Base-by-base conservation (phyloP, 2,888 invertebrate species). In the Andrena hattorfiana region DNA sequence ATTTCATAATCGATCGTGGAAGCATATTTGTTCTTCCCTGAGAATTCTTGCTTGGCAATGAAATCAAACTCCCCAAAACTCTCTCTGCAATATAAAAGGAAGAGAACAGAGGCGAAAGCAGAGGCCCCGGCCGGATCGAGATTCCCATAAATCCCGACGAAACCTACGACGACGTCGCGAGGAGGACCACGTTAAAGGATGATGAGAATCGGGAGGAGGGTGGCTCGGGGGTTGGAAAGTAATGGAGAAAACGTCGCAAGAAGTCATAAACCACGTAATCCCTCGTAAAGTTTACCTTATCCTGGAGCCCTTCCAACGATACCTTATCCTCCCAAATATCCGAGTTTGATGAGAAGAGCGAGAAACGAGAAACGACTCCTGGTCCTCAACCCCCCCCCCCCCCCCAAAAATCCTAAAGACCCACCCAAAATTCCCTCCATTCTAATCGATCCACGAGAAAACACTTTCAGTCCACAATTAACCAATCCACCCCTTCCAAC, bases 231-330 rank as follows among this genome's bases (percentile, higher is more conserved):
- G 77, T 64, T 42, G 63, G 59, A 70, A 60, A 66, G 76, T 70
- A 67, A 82, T 75, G 83, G 81, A 63, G 85, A 84, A 88, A 87
- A 83, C 80, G 77, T 77, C 83, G 84, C 77, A 84, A 87, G 87
- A 87, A 86, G 89, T 90, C 92, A 89, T 93, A 93, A 93, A 93
- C 87, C 89, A 83, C 91, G 91, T 92, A 91, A 92, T 93, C 92
- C 91, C 87, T 90, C 91, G 91, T 92, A 92, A 92, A 93, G 87
- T 87, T 87, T 87, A 80, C 89, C 89, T 90, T 89, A 90, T 88
- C 85, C 88, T 67, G 80, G 66, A 66, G 66, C 69, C 71, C 80
- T 80, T 72, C 26, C 79, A 62, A 73, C 56, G 78, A 87, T 78
- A 83, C 49, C 64, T 84, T 84, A 75, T 84, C 71, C 64, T 32